A percentile compares a stretch with the other conserved stretches of the same genome.
These are phyloP conservation scores for Trachelus tabidus DNA, from an alignment of 2,888 invertebrate species.

Conservation along the genomic window DNA sequence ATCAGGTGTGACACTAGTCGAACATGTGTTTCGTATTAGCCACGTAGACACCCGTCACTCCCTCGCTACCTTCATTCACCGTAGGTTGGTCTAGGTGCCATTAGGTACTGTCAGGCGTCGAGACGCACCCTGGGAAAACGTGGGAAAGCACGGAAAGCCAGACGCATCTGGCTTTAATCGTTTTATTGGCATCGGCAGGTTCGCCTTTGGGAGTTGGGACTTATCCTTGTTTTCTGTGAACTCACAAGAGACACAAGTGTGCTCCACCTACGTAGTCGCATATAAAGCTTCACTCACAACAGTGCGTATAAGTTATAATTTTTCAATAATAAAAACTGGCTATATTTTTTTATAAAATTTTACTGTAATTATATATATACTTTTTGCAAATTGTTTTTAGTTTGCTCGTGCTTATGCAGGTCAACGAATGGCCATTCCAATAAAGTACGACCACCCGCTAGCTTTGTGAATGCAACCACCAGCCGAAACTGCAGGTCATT, in stretches of 20 bases:
- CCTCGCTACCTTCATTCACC: conserved; percentile 4
- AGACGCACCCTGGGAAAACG: conserved; percentile 31
- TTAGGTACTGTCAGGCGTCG: conserved; percentile 27
- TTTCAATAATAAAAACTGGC: not conserved
- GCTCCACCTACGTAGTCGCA: not conserved
- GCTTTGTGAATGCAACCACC: conserved; percentile 54
- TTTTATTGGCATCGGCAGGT: conserved; percentile 44
- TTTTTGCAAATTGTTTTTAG: not conserved
- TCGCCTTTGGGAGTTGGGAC: not conserved
- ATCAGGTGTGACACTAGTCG: conserved; percentile 36
- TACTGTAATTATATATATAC: not conserved
- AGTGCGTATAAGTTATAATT: not conserved
- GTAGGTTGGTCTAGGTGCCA: conserved; percentile 9
- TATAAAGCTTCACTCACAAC: not conserved
- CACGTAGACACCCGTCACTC: conserved; percentile 13
- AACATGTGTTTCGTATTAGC: conserved; percentile 59
- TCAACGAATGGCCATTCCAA: conserved; percentile 6
- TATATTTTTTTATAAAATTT: not conserved
- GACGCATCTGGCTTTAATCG: conserved; percentile 47
- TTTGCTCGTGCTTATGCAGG: not conserved
- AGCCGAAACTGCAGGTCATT: conserved; percentile 41
- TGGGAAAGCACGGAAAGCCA: conserved; percentile 39
- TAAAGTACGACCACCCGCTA: conserved; percentile 29
- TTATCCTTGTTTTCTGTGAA: not conserved
- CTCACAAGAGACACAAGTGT: not conserved